A percentile compares a stretch with the other conserved stretches of the same genome.
Evolutionary conservation across 2,113 vertebrate species (phyloP).

Genomic region (Lipotes vexillifer): DNA sequence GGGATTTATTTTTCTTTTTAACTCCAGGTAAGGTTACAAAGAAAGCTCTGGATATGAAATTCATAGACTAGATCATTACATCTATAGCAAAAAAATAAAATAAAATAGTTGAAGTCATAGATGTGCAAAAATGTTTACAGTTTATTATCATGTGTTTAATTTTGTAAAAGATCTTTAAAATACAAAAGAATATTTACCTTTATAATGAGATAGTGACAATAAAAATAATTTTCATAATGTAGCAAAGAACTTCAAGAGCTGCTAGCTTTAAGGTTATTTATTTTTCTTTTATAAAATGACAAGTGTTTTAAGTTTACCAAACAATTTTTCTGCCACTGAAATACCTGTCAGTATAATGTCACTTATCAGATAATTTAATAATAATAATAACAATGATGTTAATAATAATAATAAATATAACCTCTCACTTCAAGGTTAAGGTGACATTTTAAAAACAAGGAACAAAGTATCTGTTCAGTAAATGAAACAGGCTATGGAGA

Average conservation of each 20-base stretch:
- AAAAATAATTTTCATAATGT: not conserved
- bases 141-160: not conserved
- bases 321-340: not conserved
- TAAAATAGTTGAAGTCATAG: not conserved
- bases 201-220: not conserved
- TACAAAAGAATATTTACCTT: not conserved
- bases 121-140: not conserved
- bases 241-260: not conserved
- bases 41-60: not conserved
- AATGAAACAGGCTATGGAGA: not conserved
- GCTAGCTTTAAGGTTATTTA: not conserved
- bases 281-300: constrained; percentile 29
- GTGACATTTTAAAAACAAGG: not conserved
- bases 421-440: not conserved
- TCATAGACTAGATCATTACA: not conserved
- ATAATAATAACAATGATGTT: not conserved
- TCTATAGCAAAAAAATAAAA: not conserved
- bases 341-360: not conserved
- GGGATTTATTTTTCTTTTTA: not conserved
- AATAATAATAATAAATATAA: not conserved
- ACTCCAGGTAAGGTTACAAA: not conserved
- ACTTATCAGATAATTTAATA: not conserved
- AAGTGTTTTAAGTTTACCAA: not conserved
- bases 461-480: not conserved
- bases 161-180: not conserved